phyloP scores from a whole-genome alignment of 2,888 invertebrate species.

The Anthrax anthrax region DNA sequence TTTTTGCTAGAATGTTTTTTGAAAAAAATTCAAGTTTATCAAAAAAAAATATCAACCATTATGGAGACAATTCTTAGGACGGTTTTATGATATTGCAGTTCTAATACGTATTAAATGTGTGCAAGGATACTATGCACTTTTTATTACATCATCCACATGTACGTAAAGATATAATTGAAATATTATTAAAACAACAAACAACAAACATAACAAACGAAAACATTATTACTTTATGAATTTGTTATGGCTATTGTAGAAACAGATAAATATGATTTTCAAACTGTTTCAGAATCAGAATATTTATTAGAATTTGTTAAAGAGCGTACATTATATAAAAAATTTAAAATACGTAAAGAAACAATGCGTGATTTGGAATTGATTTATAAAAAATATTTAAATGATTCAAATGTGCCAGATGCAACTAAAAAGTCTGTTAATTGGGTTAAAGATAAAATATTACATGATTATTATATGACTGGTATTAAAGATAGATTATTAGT shows the following conservation, averaged over 20 bases:
- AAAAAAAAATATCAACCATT: constrained; percentile 69
- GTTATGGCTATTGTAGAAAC: constrained; percentile 94
- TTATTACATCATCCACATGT: constrained; percentile 85
- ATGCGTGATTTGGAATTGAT: constrained; percentile 89
- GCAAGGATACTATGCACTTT: constrained; percentile 94
- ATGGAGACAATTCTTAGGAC: constrained; percentile 84
- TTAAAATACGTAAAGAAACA: constrained; percentile 91
- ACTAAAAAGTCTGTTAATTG: constrained; percentile 84
- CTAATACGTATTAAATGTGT: constrained; percentile 90
- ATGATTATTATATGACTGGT: constrained; percentile 68
- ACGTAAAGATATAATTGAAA: constrained; percentile 81
- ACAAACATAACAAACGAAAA: constrained; percentile 83
- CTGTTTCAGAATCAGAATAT: constrained; percentile 82
- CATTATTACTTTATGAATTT: constrained; percentile 78
- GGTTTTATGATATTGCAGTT: constrained; percentile 91
- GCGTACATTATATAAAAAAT: constrained; percentile 90
- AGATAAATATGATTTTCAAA: constrained; percentile 78
- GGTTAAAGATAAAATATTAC: constrained; percentile 95
- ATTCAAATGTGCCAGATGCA: constrained; percentile 63
- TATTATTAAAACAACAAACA: constrained; percentile 80
- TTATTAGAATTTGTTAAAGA: constrained; percentile 86
- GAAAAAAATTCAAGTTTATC: constrained; percentile 84
- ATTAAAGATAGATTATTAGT: constrained; percentile 87
- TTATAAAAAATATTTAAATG: constrained; percentile 77
- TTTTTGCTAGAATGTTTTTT: constrained; percentile 92